phyloP scores from a whole-genome alignment of 37 sponge, comb jelly and placozoan genomes.

The Ianthella basta region DNA sequence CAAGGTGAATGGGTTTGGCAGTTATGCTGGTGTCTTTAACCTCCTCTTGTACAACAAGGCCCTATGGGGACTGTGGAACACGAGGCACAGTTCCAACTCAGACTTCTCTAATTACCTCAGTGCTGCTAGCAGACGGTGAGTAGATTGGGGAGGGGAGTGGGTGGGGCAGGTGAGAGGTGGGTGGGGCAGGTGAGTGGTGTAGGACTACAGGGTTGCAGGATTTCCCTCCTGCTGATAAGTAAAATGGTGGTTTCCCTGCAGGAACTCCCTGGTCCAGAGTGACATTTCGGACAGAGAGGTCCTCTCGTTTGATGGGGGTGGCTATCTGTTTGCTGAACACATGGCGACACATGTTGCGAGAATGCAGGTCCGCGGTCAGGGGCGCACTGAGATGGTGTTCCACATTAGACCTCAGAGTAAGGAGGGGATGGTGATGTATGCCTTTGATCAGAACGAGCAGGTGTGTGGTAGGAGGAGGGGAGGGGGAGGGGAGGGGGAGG shows the following conservation, averaged over 20 bases:
- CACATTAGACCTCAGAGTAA: neutral
- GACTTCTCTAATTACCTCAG: too few species aligned
- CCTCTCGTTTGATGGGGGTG: neutral
- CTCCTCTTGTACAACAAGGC: slow-evolving; percentile 1
- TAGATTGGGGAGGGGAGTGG: too few species aligned
- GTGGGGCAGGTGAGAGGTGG: too few species aligned
- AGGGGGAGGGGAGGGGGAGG: too few species aligned
- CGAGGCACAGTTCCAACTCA: neutral
- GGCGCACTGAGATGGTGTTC: neutral
- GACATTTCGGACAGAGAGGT: neutral
- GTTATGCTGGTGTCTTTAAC: neutral
- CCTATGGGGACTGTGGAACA: neutral
- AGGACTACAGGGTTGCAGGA: too few species aligned
- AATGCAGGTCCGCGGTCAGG: too few species aligned
- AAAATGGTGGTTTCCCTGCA: neutral
- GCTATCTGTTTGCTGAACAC: neutral
- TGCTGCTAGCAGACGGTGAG: too few species aligned
- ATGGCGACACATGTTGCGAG: too few species aligned
- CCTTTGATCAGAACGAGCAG: neutral
- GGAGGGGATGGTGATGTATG: slow-evolving; percentile 2
- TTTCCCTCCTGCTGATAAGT: too few species aligned
- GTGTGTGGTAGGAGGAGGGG: too few species aligned
- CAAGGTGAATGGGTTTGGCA: neutral
- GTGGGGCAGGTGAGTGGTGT: too few species aligned
- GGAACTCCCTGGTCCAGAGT: neutral